Conservation (phyloP, 2,113 vertebrate genomes). For the Rhea pennata region DNA sequence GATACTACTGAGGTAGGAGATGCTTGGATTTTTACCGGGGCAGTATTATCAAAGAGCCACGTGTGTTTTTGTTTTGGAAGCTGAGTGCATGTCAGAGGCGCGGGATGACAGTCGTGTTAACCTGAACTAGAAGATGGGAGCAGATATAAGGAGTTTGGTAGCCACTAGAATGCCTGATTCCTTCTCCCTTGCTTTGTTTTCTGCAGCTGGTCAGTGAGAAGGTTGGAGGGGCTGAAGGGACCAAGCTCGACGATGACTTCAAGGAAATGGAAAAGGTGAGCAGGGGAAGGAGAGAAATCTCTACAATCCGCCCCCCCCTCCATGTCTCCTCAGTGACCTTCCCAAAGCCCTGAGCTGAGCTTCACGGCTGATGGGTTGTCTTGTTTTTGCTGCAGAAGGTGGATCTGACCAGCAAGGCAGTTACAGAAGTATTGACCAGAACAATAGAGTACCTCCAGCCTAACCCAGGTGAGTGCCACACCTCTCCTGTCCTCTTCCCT, state of each 20-base stretch:
- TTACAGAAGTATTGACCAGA: constrained; percentile 92
- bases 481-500: background rate
- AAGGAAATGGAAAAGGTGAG: constrained; percentile 94
- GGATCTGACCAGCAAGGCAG: constrained; percentile 96
- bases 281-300: background rate
- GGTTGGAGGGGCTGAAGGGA: constrained; percentile 95
- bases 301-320: background rate
- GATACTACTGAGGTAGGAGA: background rate
- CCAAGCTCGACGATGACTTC: constrained; percentile 96
- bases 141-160: background rate
- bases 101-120: background rate
- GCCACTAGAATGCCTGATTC: background rate
- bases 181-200: background rate
- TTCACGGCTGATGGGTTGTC: background rate
- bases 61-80: background rate
- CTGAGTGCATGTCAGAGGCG: too few relatives aligned
- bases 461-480: constrained; percentile 88
- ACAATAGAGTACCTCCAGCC: constrained; percentile 98
- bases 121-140: background rate
- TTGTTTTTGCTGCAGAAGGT: constrained; percentile 85
- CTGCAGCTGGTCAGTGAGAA: constrained; percentile 95
- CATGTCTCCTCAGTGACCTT: background rate
- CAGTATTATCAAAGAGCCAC: background rate
- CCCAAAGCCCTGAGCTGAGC: background rate
- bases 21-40: background rate